Base-by-base conservation (phyloP, 2,888 invertebrate genomes). In the Melitaea athalia region DNA sequence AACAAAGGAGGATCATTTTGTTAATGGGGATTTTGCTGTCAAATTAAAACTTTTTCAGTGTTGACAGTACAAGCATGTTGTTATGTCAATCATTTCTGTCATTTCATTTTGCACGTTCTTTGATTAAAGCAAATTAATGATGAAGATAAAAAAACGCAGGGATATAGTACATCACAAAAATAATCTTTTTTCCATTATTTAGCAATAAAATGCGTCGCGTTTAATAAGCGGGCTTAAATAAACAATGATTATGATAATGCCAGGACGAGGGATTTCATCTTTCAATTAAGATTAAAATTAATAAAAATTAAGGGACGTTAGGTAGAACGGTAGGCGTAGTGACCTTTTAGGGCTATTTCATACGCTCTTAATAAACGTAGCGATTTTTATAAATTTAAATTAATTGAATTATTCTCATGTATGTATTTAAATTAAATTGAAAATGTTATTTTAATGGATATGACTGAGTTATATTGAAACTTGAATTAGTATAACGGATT, bases 201-300 rank as follows among this genome's bases (percentile, higher is more conserved):
- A 33, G 15, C 53, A n/a, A 50, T 17, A 52, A 65, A 60, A 60
- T 52, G 11, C 14, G 17, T 61, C 15, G 42, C 55, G 55, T 55
- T 69, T 64, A 52, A 59, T 42, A 31, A 62, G 50, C 11, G 38
- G 47, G 53, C 59, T 59, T 50, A 60, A 61, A 33, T 62, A 68
- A 69, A 65, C 64, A 64, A 66, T 71, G 60, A 68, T 63, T 60
- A 63, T 59, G 55, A 70, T 66, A 63, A 65, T 59, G 57, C 45
- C 15, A 17, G 64, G 63, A 33, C 52, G 62, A 61, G 64, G 63
- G 69, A 67, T 72, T 66, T 60, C 61, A 59, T 42, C 67, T 64
- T 62, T 71, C 68, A 74, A 75, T 75, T 72, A 68, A 71, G 67
- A 73, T 74, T 74, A 69, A 73, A 49, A 73, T 67, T 68, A 74